These are phyloP conservation scores for Cuculus canorus DNA, from an alignment of 2,797 vertebrate species.

Conservation along the genomic window DNA sequence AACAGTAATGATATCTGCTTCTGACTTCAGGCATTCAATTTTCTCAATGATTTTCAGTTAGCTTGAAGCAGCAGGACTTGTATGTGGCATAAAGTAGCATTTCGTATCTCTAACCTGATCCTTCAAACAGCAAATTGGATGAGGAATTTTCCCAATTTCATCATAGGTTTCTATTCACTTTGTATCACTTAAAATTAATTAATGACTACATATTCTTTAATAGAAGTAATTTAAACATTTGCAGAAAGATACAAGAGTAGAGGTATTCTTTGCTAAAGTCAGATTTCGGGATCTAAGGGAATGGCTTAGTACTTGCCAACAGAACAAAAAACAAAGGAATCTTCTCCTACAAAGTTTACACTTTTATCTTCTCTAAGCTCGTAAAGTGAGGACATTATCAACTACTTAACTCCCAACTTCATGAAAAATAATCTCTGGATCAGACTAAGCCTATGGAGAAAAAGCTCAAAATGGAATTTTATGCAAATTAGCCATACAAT, in stretches of 20 bases:
- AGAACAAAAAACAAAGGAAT: neutral
- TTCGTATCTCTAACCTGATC: neutral
- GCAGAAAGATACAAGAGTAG: neutral
- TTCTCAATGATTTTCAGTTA: neutral
- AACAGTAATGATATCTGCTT: neutral
- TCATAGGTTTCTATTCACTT: neutral
- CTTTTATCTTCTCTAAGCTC: constrained; percentile 8
- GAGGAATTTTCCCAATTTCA: neutral
- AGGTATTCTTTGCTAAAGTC: neutral
- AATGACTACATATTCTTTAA: neutral
- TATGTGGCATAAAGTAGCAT: neutral
- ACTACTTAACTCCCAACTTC: neutral
- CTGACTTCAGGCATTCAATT: neutral
- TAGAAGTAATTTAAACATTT: neutral
- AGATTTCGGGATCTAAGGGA: neutral
- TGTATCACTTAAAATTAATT: neutral
- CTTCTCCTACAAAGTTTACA: neutral
- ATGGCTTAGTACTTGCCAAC: neutral
- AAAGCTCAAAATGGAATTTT: neutral
- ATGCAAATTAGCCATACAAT: neutral
- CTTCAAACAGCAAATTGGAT: neutral
- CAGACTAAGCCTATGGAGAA: neutral
- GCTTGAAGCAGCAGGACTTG: neutral
- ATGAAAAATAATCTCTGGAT: neutral
- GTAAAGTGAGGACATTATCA: neutral